Base-by-base conservation (phyloP, 2,113 vertebrate species). In the Cepphus grylle region DNA sequence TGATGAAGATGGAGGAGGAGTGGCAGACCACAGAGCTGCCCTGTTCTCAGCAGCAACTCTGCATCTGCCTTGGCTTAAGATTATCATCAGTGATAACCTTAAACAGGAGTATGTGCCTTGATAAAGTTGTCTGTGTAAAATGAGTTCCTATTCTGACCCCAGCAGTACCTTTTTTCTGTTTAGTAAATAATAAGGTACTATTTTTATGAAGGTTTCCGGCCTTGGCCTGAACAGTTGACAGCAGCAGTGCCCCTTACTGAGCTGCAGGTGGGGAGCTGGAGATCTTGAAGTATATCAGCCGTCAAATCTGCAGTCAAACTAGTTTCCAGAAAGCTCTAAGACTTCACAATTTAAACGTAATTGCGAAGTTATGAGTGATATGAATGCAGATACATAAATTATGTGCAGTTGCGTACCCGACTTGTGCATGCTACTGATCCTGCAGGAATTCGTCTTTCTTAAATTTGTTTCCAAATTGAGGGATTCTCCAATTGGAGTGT, bases 11-110 rank as follows among this genome's bases (percentile, higher is more conserved):
- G 21, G 21, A 40, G 11, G n/a, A 72, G 26, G 2, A 66, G 12
- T 69, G 50, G 29, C 62, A 2, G 25, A 83, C 40, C 62, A 88
- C 67, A 63, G 58, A 88, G 49, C 53, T 76, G 52, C 38, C 62
- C 59, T 34, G 0, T 59, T 72, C 55, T 81, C n/a, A 72, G 62
- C 49, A 73, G 63, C 58, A 73, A 29, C 45, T 80, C 58, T 59
- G 12, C 14, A 5, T 63, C 27, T 56, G 56, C 6, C 29, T 77
- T 0, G 0, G 22, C 7, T 45, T 45, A 36, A 21, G 6, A 11
- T 23, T 58, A 82, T 63, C 1, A 3, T 34, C 61, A 53, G 25
- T 1, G 27, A 74, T 92, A 92, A 79, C 27, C n/a, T 59, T 38
- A 47, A 81, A 8, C 26, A 34, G 58, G 17, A 7, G 2, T 43